A percentile compares a stretch with the other conserved stretches of the same genome.
Evolutionary conservation across 1,140 invertebrate genomes (phyloP).

Genomic region (Cotesia glomerata): DNA sequence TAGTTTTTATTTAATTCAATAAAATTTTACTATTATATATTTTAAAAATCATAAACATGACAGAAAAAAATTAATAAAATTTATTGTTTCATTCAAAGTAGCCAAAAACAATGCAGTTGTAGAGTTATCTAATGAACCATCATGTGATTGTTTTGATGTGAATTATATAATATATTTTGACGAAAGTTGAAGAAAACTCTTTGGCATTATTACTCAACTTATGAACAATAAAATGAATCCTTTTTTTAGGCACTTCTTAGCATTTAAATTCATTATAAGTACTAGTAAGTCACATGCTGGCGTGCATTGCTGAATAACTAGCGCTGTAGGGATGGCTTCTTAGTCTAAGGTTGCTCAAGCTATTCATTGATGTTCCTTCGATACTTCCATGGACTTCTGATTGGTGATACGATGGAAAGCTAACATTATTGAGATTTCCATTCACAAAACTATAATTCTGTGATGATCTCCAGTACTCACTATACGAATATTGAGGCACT

Average conservation of each 20-base stretch:
- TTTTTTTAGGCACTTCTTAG: conserved; percentile 2
- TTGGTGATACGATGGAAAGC: conserved; percentile 53
- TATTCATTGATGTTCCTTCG: conserved; percentile 50
- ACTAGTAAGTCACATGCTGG: conserved; percentile 53
- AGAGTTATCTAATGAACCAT: conserved; percentile 2
- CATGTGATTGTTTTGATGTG: not conserved
- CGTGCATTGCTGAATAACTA: conserved; percentile 59
- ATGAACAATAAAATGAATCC: not conserved
- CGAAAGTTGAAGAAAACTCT: not conserved
- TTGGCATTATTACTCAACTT: not conserved
- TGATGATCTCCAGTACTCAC: conserved; percentile 38
- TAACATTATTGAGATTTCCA: conserved; percentile 47
- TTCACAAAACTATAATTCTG: conserved; percentile 51
- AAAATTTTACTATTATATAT: no score
- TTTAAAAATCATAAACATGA: no score
- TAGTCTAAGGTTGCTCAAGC: conserved; percentile 52
- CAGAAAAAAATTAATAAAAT: no score
- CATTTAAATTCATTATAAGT: not conserved
- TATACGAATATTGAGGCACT: conserved; percentile 42
- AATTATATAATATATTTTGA: not conserved
- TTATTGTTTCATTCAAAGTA: no score
- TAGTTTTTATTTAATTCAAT: no score
- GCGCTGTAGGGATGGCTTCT: conserved; percentile 55
- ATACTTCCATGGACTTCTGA: conserved; percentile 44
- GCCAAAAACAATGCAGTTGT: not conserved